A percentile compares a stretch with the other conserved stretches of the same genome.
Evolutionary conservation across 1,140 invertebrate genomes (phyloP).

Genomic region (Drosophila malerkotliana): DNA sequence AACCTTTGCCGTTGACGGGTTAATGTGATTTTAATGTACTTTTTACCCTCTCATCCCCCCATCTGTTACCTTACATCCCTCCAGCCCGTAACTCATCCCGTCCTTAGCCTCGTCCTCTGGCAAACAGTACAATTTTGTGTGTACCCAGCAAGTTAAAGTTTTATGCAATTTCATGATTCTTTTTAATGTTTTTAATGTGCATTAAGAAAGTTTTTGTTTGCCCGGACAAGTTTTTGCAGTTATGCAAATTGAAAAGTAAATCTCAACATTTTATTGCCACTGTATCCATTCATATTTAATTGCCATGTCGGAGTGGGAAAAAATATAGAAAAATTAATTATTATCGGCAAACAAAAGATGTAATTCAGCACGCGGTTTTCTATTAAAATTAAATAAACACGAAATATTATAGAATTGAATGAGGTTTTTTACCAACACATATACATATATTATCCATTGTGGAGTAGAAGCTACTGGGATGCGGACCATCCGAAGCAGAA

Average conservation of each 20-base stretch:
- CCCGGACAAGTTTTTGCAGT: conserved; percentile 17
- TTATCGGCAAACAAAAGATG: not conserved
- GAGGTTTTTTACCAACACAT: not conserved
- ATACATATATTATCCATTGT: not conserved
- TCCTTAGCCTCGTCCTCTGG: not conserved
- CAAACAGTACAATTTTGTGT: conserved; percentile 4
- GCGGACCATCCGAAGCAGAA: not conserved
- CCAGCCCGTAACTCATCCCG: not conserved
- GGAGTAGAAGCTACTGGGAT: not conserved
- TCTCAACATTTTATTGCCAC: conserved; percentile 16
- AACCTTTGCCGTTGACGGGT: conserved; percentile 75
- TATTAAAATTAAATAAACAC: not conserved
- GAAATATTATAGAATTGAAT: not conserved
- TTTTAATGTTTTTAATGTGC: conserved; percentile 38
- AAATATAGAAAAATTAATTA: not conserved
- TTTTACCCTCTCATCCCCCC: conserved; percentile 41
- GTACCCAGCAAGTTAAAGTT: conserved; percentile 47
- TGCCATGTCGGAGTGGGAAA: not conserved
- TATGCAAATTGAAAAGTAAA: conserved; percentile 50
- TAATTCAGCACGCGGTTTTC: not conserved
- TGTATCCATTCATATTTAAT: not conserved
- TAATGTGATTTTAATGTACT: conserved; percentile 82
- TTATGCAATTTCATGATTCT: conserved; percentile 41
- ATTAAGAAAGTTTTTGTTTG: conserved; percentile 47
- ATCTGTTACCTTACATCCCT: not conserved